phyloP scores from a whole-genome alignment of 2,797 vertebrate species.

The Lepilemur septentrionalis region DNA sequence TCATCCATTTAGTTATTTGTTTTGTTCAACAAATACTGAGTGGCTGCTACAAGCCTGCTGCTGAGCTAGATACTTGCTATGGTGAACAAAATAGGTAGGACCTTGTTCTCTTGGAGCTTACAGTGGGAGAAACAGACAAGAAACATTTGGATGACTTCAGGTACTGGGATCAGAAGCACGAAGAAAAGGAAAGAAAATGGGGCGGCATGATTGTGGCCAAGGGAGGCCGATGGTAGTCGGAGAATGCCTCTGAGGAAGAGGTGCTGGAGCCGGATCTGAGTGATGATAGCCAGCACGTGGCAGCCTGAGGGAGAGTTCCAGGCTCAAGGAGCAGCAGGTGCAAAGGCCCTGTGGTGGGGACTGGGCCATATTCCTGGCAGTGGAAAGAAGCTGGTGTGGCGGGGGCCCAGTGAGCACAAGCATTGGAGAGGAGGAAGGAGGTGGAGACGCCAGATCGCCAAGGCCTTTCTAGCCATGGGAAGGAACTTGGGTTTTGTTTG shows the following conservation, averaged over 20 bases:
- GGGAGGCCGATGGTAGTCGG: accelerated
- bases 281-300: neutral
- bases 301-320: neutral
- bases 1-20: neutral
- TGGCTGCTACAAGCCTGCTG: accelerated
- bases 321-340: neutral
- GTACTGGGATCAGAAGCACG: accelerated
- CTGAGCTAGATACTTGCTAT: neutral
- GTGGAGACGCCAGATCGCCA: neutral
- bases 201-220: accelerated
- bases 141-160: neutral
- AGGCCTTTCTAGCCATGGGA: neutral
- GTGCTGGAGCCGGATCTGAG: neutral
- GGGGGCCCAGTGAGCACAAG: neutral
- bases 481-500: neutral
- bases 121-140: neutral
- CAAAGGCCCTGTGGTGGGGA: neutral
- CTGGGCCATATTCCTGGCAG: too few species aligned
- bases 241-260: neutral
- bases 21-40: neutral
- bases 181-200: neutral
- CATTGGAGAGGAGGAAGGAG: neutral
- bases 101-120: neutral
- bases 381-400: neutral
- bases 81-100: neutral